These are phyloP conservation scores for Baryphthengus martii DNA, from an alignment of 2,113 vertebrate genomes.

Conservation along the genomic window DNA sequence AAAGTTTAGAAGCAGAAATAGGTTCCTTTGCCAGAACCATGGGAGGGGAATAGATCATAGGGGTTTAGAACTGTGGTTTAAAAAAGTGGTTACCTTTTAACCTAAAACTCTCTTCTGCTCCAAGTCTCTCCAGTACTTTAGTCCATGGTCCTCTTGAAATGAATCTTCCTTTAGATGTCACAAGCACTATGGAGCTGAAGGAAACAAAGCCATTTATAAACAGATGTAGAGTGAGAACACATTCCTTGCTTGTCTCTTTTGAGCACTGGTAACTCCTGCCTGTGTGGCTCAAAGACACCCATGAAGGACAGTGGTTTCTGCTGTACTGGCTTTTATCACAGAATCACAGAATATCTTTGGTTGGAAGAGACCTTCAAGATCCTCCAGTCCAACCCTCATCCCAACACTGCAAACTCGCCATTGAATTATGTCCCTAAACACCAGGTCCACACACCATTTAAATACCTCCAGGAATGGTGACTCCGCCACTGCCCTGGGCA, in stretches of 20 bases:
- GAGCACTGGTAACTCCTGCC: background rate
- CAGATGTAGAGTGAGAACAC: background rate
- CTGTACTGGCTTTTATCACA: background rate
- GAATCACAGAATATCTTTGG: too few species aligned
- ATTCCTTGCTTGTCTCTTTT: background rate
- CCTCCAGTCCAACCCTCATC: too few species aligned
- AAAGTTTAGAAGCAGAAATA: background rate
- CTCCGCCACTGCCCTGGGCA: too few species aligned
- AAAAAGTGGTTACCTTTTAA: slow-evolving; percentile 82
- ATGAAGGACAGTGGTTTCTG: background rate
- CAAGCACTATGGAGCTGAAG: slow-evolving; percentile 86
- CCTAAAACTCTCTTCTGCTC: slow-evolving; percentile 75
- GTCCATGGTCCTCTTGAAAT: slow-evolving; percentile 86
- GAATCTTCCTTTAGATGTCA: slow-evolving; percentile 87
- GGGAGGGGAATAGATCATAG: background rate
- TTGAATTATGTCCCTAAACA: too few species aligned
- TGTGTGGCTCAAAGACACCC: background rate
- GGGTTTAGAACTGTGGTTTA: background rate
- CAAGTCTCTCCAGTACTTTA: slow-evolving; percentile 84
- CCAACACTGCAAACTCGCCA: too few species aligned
- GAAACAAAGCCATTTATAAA: background rate
- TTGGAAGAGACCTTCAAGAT: too few species aligned
- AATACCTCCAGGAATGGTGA: too few species aligned
- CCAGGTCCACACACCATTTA: too few species aligned
- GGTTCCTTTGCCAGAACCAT: background rate